These are phyloP conservation scores for Peromyscus attwateri DNA, from an alignment of 2,797 vertebrate genomes.

Conservation along the genomic window DNA sequence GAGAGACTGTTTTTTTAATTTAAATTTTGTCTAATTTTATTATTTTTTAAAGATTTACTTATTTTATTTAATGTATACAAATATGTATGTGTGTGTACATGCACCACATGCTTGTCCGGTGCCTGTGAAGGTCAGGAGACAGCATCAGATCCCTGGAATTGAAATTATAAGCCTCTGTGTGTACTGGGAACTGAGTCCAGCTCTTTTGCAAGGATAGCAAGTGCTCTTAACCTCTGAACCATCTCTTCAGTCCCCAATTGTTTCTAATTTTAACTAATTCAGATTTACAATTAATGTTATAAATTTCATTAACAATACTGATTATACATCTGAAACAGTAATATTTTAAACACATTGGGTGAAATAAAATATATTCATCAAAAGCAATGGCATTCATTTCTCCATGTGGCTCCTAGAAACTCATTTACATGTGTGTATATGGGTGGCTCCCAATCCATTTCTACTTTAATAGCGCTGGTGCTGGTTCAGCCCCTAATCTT, in stretches of 20 bases:
- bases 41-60: neutral
- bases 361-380: conserved; percentile 1
- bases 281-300: neutral
- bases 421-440: neutral
- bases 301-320: neutral
- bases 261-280: conserved; percentile 46
- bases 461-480: neutral
- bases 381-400: neutral
- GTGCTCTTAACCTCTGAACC: neutral
- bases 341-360: neutral
- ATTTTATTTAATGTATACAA: neutral
- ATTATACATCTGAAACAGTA: neutral
- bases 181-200: neutral
- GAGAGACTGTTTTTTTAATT: neutral
- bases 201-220: neutral
- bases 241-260: neutral
- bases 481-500: neutral
- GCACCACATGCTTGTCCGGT: neutral
- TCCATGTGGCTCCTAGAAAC: neutral
- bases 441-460: neutral
- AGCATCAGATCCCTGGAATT: neutral
- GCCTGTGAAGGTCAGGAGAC: neutral
- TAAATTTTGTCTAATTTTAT: conserved; percentile 25
- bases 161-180: neutral
- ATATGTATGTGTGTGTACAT: neutral